Base-by-base conservation (phyloP, 2,888 invertebrate species). In the Gryllus longicercus region DNA sequence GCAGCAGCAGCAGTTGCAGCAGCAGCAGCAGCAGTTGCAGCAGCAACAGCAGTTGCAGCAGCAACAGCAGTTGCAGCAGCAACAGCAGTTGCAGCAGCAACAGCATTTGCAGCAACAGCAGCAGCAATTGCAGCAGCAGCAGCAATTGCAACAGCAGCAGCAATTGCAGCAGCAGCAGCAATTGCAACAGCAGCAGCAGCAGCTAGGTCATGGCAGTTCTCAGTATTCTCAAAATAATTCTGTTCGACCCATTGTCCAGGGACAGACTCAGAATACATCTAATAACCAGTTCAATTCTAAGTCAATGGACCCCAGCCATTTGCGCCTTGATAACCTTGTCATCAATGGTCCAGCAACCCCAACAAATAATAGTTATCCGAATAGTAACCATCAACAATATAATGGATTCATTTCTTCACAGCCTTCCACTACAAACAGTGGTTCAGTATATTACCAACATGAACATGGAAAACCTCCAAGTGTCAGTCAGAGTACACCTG, bases 81-180 rank as follows among this genome's bases (percentile, higher is more conserved):
- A 80, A 16, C 79, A 79, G 76, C 77, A 78, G 38, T 50, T 75
- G 77, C 79, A 79, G 8, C 81, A 76, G 8, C 81, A 83, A 76
- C 83, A 81, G 75, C 81, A 81, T 18, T 79, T 76, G 21, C 79
- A 75, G 23, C 85, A 87, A 85, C 87, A 81, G 85, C 84, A 82
- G 81, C 88, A 84, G 86, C 89, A 50, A 88, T 89, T 74, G 87
- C 84, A 83, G 86, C 88, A 83, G 86, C 87, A 63, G 87, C 87
- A 82, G 85, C 86, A 51, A 86, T 88, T 82, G 85, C 88, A 81
- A 85, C 88, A 84, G 76, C 85, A 82, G 85, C 76, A 51, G 14
- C 81, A 81, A 50, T 81, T 80, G 78, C 81, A 81, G 5, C 81
- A 80, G 5, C 81, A 77, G 21, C 23, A 25, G 76, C 84, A 82